Conservation (phyloP, 35 echinoderm and acorn worm genomes). For the Strongylocentrotus purpuratus region DNA sequence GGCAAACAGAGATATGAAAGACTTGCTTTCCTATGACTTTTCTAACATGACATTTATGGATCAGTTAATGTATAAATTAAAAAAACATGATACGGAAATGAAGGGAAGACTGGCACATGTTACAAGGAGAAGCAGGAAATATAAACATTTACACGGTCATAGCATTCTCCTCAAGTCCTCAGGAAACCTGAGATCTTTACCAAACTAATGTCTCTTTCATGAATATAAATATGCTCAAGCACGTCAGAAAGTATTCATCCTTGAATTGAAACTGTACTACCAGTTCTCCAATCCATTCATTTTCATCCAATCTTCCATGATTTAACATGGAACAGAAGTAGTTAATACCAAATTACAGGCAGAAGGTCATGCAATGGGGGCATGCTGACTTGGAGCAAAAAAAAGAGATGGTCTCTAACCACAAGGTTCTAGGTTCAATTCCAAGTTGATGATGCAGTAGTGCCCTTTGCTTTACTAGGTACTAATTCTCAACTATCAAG, state of each 20-base stretch:
- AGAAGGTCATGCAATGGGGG: too few species aligned
- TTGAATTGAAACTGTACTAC: not conserved
- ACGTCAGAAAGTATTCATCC: not conserved
- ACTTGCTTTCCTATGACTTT: not conserved
- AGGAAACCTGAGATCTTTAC: not conserved
- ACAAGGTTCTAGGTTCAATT: too few species aligned
- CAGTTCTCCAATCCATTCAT: too few species aligned
- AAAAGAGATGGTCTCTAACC: too few species aligned
- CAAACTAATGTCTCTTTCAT: not conserved
- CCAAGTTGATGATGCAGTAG: too few species aligned
- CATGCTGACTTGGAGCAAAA: not conserved
- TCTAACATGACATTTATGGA: not conserved
- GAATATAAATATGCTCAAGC: not conserved
- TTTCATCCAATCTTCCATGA: too few species aligned
- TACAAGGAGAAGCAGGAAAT: not conserved
- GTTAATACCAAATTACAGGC: too few species aligned
- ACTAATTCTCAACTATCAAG: too few species aligned
- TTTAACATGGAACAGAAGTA: too few species aligned
- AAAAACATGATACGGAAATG: not conserved
- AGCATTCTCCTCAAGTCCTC: too few species aligned
- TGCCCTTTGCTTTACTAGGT: too few species aligned
- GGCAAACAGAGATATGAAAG: not conserved
- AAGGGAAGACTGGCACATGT: not conserved
- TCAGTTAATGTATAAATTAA: not conserved
- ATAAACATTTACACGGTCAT: not conserved